A percentile compares a stretch with the other conserved stretches of the same genome.
phyloP scores from a whole-genome alignment of 2,888 invertebrate genomes.

The Drosophila mulleri region DNA sequence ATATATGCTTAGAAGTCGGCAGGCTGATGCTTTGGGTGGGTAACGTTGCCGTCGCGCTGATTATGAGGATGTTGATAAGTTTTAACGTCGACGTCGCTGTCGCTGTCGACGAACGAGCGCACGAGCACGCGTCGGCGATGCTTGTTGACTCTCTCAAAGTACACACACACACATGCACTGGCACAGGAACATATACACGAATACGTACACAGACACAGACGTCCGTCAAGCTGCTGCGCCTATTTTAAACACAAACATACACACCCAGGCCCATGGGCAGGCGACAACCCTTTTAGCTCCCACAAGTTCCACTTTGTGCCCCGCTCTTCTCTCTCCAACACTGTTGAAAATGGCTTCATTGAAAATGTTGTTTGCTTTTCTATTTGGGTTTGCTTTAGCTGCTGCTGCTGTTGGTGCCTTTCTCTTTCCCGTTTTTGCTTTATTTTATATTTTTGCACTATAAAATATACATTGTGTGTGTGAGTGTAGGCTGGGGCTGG shows the following conservation, averaged over 20 bases:
- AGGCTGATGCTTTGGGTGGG: slow-evolving; percentile 50
- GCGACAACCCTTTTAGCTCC: slow-evolving; percentile 67
- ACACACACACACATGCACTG: slow-evolving; percentile 17
- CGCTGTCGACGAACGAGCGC: slow-evolving; percentile 30
- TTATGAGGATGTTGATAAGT: slow-evolving; percentile 82
- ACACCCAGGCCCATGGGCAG: slow-evolving; percentile 33
- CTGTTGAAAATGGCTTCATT: slow-evolving; percentile 78
- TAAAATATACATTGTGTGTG: slow-evolving; percentile 72
- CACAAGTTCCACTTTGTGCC: slow-evolving; percentile 13
- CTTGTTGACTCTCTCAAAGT: slow-evolving; percentile 52
- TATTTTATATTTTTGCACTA: slow-evolving; percentile 80
- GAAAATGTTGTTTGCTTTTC: slow-evolving; percentile 81
- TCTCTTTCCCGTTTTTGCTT: slow-evolving; percentile 52
- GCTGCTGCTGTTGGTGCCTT: slow-evolving; percentile 43
- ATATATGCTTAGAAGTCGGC: slow-evolving; percentile 53
- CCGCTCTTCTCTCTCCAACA: slow-evolving; percentile 1
- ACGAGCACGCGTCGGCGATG: slow-evolving; percentile 43
- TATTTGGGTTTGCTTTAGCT: slow-evolving; percentile 72
- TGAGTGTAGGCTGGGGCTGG: neutral
- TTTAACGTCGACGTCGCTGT: slow-evolving; percentile 55
- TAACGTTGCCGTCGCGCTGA: slow-evolving; percentile 71
- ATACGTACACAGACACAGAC: slow-evolving; percentile 24
- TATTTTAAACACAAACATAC: slow-evolving; percentile 58
- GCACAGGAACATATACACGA: slow-evolving; percentile 3
- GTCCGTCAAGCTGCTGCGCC: slow-evolving; percentile 73